These are phyloP conservation scores for Mustelus asterias DNA, from an alignment of 2,113 vertebrate genomes.

Conservation along the genomic window DNA sequence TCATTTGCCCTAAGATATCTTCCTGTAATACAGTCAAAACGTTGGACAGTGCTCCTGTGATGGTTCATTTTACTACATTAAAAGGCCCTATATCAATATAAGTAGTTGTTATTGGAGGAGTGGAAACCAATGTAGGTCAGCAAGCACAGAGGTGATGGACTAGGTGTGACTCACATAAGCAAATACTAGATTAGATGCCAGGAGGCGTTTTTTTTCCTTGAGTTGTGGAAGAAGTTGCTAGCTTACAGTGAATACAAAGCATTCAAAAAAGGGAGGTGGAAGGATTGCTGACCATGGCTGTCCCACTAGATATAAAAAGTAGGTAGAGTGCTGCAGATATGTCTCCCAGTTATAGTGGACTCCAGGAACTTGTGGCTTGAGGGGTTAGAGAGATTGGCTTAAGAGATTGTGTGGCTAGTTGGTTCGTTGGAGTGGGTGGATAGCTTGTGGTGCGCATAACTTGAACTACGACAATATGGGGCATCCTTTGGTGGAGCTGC, in stretches of 20 bases:
- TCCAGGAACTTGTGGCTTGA: not conserved
- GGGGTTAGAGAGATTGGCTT: too few species aligned
- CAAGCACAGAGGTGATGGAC: not conserved
- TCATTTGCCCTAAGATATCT: not conserved
- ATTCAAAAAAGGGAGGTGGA: not conserved
- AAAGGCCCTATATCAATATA: too few species aligned
- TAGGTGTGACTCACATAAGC: not conserved
- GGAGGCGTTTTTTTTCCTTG: not conserved
- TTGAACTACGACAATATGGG: not conserved
- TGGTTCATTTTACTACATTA: too few species aligned
- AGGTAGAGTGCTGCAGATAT: not conserved
- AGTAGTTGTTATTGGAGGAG: not conserved
- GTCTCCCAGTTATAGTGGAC: not conserved
- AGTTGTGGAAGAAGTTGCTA: not conserved
- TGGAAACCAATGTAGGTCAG: not conserved
- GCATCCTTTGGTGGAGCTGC: not conserved
- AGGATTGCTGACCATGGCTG: not conserved
- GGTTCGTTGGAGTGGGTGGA: not conserved
- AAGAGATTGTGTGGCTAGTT: not conserved
- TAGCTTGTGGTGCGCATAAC: not conserved
- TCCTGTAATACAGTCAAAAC: not conserved
- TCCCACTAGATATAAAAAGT: not conserved
- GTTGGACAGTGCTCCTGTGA: too few species aligned
- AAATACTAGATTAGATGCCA: not conserved
- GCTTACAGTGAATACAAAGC: not conserved